Conservation (phyloP, 2,888 invertebrate species). For the Tupiocoris notatus region DNA sequence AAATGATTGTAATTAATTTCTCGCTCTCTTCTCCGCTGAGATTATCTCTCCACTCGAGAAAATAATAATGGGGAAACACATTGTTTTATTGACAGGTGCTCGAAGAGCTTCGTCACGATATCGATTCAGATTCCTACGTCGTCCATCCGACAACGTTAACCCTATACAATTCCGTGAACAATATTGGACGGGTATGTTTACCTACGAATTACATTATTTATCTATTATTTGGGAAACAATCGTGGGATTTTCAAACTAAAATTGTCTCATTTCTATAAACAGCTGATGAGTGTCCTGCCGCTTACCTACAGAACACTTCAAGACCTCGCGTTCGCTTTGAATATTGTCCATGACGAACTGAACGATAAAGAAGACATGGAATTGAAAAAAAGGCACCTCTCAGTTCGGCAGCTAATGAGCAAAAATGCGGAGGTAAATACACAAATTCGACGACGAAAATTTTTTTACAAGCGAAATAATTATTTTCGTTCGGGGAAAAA, state of each 20-base stretch:
- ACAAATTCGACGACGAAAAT: too few species aligned
- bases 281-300: conserved; percentile 32
- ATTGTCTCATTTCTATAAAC: not conserved
- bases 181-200: conserved; percentile 14
- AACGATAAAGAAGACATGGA: conserved; percentile 4
- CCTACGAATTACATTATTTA: not conserved
- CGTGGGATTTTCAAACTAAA: not conserved
- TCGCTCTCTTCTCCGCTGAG: too few species aligned
- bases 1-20: too few species aligned
- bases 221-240: not conserved
- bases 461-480: too few species aligned
- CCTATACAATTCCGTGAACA: conserved; percentile 3
- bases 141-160: not conserved
- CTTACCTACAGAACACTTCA: conserved; percentile 39
- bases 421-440: conserved; percentile 18
- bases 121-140: not conserved
- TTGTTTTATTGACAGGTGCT: too few species aligned
- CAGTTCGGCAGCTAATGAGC: conserved; percentile 12
- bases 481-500: too few species aligned
- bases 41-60: too few species aligned
- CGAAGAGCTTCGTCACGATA: conserved; percentile 14
- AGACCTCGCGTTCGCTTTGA: conserved; percentile 39
- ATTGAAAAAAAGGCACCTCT: not conserved
- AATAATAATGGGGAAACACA: too few species aligned
- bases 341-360: conserved; percentile 38